Evolutionary conservation across 2,797 vertebrate genomes (phyloP).

Genomic region (Taeniopygia guttata): DNA sequence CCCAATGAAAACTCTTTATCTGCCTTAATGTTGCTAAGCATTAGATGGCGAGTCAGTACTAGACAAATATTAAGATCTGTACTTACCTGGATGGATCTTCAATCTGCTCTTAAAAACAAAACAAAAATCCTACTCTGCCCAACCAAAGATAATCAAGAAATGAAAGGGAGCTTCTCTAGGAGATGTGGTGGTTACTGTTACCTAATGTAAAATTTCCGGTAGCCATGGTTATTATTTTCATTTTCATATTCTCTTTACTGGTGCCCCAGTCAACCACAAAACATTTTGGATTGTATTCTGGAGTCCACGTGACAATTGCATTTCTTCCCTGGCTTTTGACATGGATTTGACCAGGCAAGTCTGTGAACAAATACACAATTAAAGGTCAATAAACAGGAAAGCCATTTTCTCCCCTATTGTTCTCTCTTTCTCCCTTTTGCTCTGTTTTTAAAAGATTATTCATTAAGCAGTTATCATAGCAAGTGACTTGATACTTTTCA

Average conservation of each 20-base stretch:
- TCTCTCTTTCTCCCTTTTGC: not conserved
- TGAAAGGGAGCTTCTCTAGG: not conserved
- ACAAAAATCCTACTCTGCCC: not conserved
- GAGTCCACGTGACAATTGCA: slow-evolving; percentile 76
- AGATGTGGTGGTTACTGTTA: not conserved
- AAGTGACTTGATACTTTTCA: not conserved
- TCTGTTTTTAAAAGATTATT: not conserved
- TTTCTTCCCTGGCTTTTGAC: slow-evolving; percentile 61
- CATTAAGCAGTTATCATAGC: not conserved
- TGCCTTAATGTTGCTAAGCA: not conserved
- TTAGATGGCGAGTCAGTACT: not conserved
- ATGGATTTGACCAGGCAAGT: slow-evolving; percentile 61
- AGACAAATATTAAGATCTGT: not conserved
- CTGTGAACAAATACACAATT: slow-evolving; percentile 53
- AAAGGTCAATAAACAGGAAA: not conserved
- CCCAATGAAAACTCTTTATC: not conserved
- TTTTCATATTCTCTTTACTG: slow-evolving; percentile 35
- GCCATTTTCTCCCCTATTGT: not conserved
- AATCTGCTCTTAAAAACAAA: not conserved
- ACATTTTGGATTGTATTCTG: slow-evolving; percentile 65
- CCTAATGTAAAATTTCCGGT: slow-evolving; percentile 32
- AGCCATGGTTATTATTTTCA: not conserved
- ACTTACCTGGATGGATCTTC: not conserved
- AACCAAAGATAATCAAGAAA: not conserved
- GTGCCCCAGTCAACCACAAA: slow-evolving; percentile 82